Base-by-base conservation (phyloP, 2,113 vertebrate species). In the Catharus minimus region DNA sequence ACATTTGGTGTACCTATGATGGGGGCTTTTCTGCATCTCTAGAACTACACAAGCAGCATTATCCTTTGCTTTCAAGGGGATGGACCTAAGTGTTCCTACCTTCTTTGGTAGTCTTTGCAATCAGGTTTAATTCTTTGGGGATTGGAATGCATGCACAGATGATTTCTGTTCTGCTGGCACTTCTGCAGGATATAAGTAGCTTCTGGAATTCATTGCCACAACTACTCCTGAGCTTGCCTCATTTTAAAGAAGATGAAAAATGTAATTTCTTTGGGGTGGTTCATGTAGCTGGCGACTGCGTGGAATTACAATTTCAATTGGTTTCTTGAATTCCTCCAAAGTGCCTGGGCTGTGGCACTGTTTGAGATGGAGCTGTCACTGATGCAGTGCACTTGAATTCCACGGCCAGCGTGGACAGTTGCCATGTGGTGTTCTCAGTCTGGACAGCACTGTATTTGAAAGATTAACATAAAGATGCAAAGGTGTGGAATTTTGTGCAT, bases 81-180 rank as follows among this genome's bases (percentile, higher is more conserved):
- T 79, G 75, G 74, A 84, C 71, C 47, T 67, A 82, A 39, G 19
- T 55, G n/a, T 89, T 88, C 52, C 88, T 88, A 85, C 92, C 76
- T 95, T 73, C 73, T 89, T 11, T 11, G 5, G 13, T 56, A 24
- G 39, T 80, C n/a, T 78, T 87, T 85, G 55, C 69, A 92, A 71
- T 84, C 74, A 85, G 50, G 62, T 76, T 69, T 38, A 76, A 39
- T 87, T 91, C 41, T 87, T 28, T 76, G 71, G 79, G 64, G 62
- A 82, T 46, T 69, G 28, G 32, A 91, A 62, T 41, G 23, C 2
- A 0, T 57, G 21, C 26, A 66, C 18, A n/a, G 24, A 24, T 52
- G 5, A 86, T 61, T 85, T 65, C 52, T 92, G 46, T 16, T 44
- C 72, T 72, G 58, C 33, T 91, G 55, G 32, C n/a, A 56, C 50